A percentile compares a stretch with the other conserved stretches of the same genome.
These are phyloP conservation scores for Cynopterus sphinx DNA, from an alignment of 2,797 vertebrate species.

Conservation along the genomic window DNA sequence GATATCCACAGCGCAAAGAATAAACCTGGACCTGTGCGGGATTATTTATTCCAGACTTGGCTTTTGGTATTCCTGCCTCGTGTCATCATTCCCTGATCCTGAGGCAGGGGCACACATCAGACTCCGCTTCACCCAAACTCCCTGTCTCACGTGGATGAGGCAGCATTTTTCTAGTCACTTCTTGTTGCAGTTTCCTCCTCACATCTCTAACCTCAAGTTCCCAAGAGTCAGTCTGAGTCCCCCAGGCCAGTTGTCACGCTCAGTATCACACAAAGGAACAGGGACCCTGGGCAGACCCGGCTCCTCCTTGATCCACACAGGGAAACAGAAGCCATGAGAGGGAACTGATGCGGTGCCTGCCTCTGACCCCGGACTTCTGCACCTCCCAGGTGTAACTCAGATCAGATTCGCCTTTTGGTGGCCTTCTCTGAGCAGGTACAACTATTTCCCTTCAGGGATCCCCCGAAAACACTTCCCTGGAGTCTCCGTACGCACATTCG, in stretches of 20 bases:
- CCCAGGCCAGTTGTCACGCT: not conserved
- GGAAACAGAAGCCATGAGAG: not conserved
- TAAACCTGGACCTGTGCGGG: not conserved
- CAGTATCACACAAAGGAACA: accelerated
- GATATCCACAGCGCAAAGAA: not conserved
- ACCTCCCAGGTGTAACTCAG: not conserved
- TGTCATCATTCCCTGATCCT: not conserved
- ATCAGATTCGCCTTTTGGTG: accelerated
- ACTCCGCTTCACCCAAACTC: not conserved
- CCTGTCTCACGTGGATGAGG: no score
- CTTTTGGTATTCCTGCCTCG: not conserved
- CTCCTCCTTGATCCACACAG: not conserved
- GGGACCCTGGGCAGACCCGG: not conserved
- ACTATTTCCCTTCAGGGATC: no score
- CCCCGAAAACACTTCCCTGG: not conserved
- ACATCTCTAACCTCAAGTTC: not conserved
- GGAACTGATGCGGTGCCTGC: not conserved
- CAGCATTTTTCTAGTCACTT: not conserved
- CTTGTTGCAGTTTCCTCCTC: not conserved
- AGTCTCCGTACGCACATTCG: accelerated
- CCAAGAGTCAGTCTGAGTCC: accelerated
- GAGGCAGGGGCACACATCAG: not conserved
- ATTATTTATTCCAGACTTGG: not conserved
- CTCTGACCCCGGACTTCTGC: not conserved
- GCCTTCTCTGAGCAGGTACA: not conserved